phyloP scores from a whole-genome alignment of 2,797 vertebrate genomes.

The Sebastes cheni region DNA sequence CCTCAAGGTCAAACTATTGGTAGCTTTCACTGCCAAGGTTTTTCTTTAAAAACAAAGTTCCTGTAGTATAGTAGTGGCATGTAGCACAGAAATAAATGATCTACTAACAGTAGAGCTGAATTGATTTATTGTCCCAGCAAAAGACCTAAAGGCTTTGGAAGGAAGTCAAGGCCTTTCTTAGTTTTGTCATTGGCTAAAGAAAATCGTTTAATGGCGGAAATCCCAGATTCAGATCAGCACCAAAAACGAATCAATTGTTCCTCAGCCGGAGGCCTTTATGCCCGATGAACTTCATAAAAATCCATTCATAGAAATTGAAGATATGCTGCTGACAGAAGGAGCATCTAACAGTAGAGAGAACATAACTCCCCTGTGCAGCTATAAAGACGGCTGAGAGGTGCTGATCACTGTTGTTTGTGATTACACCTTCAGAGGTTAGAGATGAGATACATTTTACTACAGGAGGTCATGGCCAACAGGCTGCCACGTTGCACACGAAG shows the following conservation, averaged over 20 bases:
- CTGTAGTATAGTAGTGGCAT: neutral
- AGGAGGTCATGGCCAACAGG: neutral
- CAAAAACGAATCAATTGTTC: conserved; percentile 22
- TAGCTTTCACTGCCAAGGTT: neutral
- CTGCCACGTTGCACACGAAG: neutral
- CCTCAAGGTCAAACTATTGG: conserved; percentile 28
- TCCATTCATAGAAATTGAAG: neutral
- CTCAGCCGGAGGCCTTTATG: neutral
- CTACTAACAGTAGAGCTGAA: neutral
- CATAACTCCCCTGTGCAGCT: neutral
- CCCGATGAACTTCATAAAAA: neutral
- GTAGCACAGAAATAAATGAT: neutral
- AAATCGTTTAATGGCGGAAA: neutral
- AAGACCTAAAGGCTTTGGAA: neutral
- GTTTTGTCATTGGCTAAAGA: neutral
- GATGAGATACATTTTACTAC: neutral
- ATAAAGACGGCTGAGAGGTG: neutral
- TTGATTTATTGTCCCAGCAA: conserved; percentile 11
- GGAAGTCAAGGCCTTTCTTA: neutral
- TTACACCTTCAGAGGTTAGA: neutral
- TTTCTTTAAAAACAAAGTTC: neutral
- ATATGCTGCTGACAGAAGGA: conserved; percentile 1
- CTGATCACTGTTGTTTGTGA: conserved; percentile 10
- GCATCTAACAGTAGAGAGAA: neutral
- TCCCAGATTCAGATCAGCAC: neutral